Base-by-base conservation (phyloP, 2,113 vertebrate genomes). In the Chaetops frenatus region DNA sequence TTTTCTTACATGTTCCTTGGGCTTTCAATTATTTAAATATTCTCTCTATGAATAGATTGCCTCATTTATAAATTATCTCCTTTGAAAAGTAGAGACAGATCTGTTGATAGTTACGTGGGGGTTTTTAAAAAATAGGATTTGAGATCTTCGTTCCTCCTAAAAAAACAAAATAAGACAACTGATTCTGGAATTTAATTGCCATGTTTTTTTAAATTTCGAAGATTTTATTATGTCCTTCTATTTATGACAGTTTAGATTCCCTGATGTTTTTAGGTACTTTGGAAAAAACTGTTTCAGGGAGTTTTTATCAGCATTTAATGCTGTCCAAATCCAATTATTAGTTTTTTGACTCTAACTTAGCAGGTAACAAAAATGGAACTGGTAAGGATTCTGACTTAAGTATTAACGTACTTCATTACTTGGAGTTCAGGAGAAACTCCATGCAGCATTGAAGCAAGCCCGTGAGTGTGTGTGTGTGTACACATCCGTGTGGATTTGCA, bases 231-330 rank as follows among this genome's bases (percentile, higher is more conserved):
- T 83, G n/a, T 81, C 74, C n/a, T 90, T 88, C 45, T 73, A 6
- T 74, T 74, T 83, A 11, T 31, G 81, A 54, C 11, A 31, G 51
- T 81, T 87, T 42, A 25, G 44, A 72, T 60, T 45, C 36, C 53
- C 18, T 62, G 54, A 27, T 45, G 27, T n/a, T 86, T 83, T 81
- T 56, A 71, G n/a, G 24, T 87, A 36, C 45, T 89, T 84, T 8
- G 36, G 53, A 81, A 76, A 53, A 81, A 78, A 36, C 24, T 8
- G 42, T 76, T 90, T 83, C 18, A 9, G 50, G 76, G 15, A 61
- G 20, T 64, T 91, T 92, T 67, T 57, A 88, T 81, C 61, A 64
- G 56, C 87, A 86, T 88, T 71, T 81, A 90, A 61, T 84, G 44
- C 40, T 76, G 29, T 45, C 70, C 92, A 79, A 88, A 91, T 87